phyloP scores from a whole-genome alignment of 2,888 invertebrate species.

The Prionchulus punctatus region DNA sequence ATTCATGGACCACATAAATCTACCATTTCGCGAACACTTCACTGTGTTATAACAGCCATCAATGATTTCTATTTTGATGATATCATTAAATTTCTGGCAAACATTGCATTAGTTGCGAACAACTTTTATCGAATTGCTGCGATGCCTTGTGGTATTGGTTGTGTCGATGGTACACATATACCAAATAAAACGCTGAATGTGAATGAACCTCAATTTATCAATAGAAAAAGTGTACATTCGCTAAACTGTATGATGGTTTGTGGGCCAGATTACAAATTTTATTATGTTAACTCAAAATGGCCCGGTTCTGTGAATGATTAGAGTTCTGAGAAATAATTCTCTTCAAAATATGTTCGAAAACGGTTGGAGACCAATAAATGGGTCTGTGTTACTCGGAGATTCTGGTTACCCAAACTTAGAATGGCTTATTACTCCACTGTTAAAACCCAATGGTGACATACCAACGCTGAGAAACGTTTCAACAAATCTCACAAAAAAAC shows the following conservation, averaged over 20 bases:
- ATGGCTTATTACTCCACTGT: constrained; percentile 7
- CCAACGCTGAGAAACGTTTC: background rate
- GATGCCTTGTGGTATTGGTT: background rate
- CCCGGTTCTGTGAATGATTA: constrained; percentile 10
- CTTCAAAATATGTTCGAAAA: constrained; percentile 1
- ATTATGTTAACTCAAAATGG: constrained; percentile 7
- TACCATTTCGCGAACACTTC: background rate
- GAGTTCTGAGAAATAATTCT: constrained; percentile 10
- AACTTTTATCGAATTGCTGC: background rate
- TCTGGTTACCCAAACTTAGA: constrained; percentile 6
- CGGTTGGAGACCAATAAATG: constrained; percentile 6
- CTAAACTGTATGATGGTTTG: constrained; percentile 9
- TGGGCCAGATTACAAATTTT: constrained; percentile 8
- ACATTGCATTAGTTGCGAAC: background rate
- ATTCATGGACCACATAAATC: background rate
- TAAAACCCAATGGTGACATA: background rate
- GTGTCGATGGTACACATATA: constrained; percentile 9
- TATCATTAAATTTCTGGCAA: background rate
- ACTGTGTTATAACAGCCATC: background rate
- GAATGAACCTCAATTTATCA: constrained; percentile 8
- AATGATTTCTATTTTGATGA: background rate
- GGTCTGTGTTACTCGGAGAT: background rate
- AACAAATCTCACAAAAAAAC: constrained; percentile 12
- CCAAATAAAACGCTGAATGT: background rate
- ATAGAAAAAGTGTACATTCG: constrained; percentile 4